Evolutionary conservation across 2,888 invertebrate genomes (phyloP), one percentile per base, ranked within the genome.

Genomic region (Meteorus cinctellus): DNA sequence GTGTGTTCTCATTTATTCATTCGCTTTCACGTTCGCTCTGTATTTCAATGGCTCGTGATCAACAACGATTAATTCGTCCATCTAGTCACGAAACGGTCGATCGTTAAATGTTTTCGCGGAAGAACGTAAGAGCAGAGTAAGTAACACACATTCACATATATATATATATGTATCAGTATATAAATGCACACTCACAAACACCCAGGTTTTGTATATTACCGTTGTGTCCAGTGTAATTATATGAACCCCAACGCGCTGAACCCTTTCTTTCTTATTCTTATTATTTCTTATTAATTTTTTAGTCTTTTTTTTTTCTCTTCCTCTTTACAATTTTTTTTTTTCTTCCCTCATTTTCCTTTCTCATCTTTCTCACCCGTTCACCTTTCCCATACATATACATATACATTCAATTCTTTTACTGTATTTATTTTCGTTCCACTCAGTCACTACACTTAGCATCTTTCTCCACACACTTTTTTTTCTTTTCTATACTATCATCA

Each of bases 171-270:
- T n/a, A 41, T 41, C 8, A 8, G 12, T 14, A 41, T 34, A 41
- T 41, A 10, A 41, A 41, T 4, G 41, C 41, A 74, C 36, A 45
- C 45, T 24, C n/a, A 60, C 31, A 62, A 16, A n/a, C 51, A 72
- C 27, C 27, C 68, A 69, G 74, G 69, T 73, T 72, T 69, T n/a
- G 19, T 55, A 19, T 55, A 69, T 72, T 76, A 76, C 76, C 69
- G 76, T 76, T 76, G 70, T 69, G 65, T 76, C 65, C 67, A n/a
- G 63, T 68, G 60, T 76, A 76, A 76, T 76, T 76, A 65, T 51
- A 76, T 68, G 72, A 73, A 63, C 63, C 63, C 45, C 34, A 62
- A 41, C 14, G 19, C n/a, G 19, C n/a, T n/a, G 10, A 63, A 63
- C 48, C 72, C 72, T 63, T 29, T 72, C 51, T 29, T 72, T 72